phyloP scores from a whole-genome alignment of 1,140 invertebrate species.

The Spodoptera litura region DNA sequence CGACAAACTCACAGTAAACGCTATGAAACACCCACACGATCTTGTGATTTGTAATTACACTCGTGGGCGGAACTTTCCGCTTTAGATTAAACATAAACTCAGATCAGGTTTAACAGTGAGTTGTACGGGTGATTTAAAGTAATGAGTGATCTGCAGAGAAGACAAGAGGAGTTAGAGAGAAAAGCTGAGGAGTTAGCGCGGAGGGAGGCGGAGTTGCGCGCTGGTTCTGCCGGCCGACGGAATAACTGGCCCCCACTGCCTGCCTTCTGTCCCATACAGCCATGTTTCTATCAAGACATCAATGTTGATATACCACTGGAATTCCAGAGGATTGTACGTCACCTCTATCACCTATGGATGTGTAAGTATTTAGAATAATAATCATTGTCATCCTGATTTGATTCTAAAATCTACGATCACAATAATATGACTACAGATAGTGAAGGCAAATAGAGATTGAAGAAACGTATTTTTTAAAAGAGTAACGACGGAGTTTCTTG shows the following conservation, averaged over 20 bases:
- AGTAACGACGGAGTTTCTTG: too few species aligned
- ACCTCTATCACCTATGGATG: constrained; percentile 98
- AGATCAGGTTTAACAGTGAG: background rate
- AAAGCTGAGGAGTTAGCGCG: constrained; percentile 95
- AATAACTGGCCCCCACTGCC: constrained; percentile 99
- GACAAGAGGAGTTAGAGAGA: constrained; percentile 94
- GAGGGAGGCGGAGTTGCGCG: constrained; percentile 94
- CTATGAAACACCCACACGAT: constrained; percentile 36
- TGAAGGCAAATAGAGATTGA: too few species aligned
- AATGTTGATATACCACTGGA: constrained; percentile 99
- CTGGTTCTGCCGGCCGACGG: constrained; percentile 90
- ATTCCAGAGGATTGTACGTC: constrained; percentile 97
- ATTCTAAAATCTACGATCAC: too few species aligned
- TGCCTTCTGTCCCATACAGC: constrained; percentile 95
- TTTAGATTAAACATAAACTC: constrained; percentile 10
- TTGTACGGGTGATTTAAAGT: constrained; percentile 2
- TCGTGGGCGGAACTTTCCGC: constrained; percentile 36
- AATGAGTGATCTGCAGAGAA: constrained; percentile 86
- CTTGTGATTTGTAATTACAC: constrained; percentile 29
- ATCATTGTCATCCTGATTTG: background rate
- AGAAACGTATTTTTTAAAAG: too few species aligned
- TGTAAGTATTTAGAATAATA: constrained; percentile 91
- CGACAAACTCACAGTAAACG: background rate
- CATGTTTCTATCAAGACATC: constrained; percentile 99
- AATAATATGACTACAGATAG: too few species aligned